Base-by-base conservation (phyloP, 1,140 invertebrate species). In the Diorhabda sublineata region DNA sequence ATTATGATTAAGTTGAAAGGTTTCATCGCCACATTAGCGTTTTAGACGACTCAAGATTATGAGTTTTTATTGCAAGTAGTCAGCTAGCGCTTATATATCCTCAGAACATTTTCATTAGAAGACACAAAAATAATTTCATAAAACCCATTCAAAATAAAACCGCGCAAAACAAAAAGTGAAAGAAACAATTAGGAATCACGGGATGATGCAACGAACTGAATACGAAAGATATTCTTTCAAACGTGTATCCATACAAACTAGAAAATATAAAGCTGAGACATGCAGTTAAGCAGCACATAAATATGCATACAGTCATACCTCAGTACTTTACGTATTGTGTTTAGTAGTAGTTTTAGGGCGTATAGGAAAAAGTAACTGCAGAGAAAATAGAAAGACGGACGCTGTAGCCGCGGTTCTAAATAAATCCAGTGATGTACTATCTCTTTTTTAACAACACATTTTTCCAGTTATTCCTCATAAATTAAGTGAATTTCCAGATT, bases 251-350 rank as follows among this genome's bases (percentile, higher is more conserved):
- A 42, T 62, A 9, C 61, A 60, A 60, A 62, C 41, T 62, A 62
- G 61, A 62, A 62, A 62, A 62, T 62, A 62, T 62, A 8, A 62
- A 62, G 61, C 61, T 62, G 61, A 62, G 61, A 62, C 61, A 62
- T 43, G 42, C 61, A 62, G 42, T 62, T 62, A 62, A 43, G 42
- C 61, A 62, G 42, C 42, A 44, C 61, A 62, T 62, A 62, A 62
- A 62, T 43, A 62, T 62, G 61, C 61, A 62, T 9, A 44, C 61
- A 62, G 61, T 62, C 61, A 62, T 62, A 62, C 61, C 61, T 43
- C 11, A 62, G 41, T 62, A 44, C 42, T 62, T 62, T 62, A 62
- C 61, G 61, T 62, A 62, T 62, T 62, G 61, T 62, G 45, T 62
- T 43, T 6, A 62, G 61, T 43, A 43, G 61, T 62, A 44, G 41